Conservation (phyloP, 2,888 invertebrate genomes). For the Leucophenga maculata region DNA sequence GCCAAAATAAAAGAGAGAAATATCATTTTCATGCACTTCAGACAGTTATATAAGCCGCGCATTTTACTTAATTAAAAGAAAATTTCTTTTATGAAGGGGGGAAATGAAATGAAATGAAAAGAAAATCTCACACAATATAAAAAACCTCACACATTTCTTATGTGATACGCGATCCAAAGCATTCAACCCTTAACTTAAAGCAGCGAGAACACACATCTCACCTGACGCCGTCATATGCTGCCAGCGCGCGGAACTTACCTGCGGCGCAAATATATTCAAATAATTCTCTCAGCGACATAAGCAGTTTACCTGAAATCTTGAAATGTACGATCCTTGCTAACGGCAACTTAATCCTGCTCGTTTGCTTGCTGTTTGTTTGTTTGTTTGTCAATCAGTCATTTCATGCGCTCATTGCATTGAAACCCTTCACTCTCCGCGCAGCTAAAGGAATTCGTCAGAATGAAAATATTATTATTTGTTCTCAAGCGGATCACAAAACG, state of each 20-base stretch:
- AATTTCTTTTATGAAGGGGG: not conserved
- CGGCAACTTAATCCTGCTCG: slow-evolving; percentile 22
- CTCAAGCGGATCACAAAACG: slow-evolving; percentile 62
- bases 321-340: not conserved
- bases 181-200: not conserved
- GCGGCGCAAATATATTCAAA: not conserved
- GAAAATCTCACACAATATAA: not conserved
- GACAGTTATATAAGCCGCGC: slow-evolving; percentile 6
- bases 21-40: slow-evolving; percentile 16
- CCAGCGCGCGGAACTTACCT: not conserved
- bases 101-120: not conserved
- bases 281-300: not conserved
- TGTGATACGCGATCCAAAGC: no score
- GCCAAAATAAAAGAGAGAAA: not conserved
- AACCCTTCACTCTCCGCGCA: not conserved
- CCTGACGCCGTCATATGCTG: slow-evolving; percentile 2
- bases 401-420: not conserved
- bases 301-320: not conserved
- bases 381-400: slow-evolving; percentile 26
- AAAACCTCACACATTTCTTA: not conserved
- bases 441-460: slow-evolving; percentile 48
- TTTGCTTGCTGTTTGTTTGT: not conserved
- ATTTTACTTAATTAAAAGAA: slow-evolving; percentile 14
- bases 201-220: not conserved
- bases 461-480: slow-evolving; percentile 59